Percentiles rank a stretch among this genome's conserved stretches.
phyloP scores from a whole-genome alignment of 35 echinoderm and acorn worm genomes.

The Lytechinus variegatus region DNA sequence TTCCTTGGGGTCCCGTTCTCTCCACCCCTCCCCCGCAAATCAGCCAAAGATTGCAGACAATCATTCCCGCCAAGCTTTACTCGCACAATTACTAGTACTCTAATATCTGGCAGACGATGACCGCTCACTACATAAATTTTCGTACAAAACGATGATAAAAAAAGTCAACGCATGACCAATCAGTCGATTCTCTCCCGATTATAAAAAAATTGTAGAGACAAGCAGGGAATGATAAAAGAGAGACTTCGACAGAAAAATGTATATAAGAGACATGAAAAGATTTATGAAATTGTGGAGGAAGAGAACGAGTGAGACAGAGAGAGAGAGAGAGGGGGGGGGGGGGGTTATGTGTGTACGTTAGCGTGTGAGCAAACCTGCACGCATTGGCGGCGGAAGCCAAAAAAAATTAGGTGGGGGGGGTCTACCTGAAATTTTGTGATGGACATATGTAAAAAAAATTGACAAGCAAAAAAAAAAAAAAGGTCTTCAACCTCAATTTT shows the following conservation, averaged over 20 bases:
- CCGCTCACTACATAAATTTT: slow-evolving; percentile 51
- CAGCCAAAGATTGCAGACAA: background rate
- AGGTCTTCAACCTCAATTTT: no score
- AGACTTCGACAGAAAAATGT: background rate
- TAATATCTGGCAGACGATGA: slow-evolving; percentile 31
- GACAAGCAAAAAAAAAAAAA: no score
- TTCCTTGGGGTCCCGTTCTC: background rate
- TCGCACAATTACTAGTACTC: slow-evolving; percentile 40
- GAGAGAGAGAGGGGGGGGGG: background rate
- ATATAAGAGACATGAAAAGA: background rate
- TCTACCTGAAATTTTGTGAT: no score
- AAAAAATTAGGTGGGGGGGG: no score
- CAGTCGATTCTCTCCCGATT: background rate
- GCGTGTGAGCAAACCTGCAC: no score
- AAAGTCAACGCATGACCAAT: slow-evolving; percentile 28
- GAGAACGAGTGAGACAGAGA: background rate
- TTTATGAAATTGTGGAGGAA: background rate
- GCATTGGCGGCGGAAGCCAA: no score
- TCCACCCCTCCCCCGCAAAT: background rate
- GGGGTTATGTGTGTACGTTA: no score
- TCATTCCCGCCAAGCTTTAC: background rate
- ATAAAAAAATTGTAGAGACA: background rate
- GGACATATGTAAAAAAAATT: no score
- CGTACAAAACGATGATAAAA: background rate
- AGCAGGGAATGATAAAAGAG: background rate